Percentiles rank a stretch among this genome's conserved stretches.
Evolutionary conservation across 2,888 invertebrate species (phyloP).

Genomic region (Dryobotodes eremita): DNA sequence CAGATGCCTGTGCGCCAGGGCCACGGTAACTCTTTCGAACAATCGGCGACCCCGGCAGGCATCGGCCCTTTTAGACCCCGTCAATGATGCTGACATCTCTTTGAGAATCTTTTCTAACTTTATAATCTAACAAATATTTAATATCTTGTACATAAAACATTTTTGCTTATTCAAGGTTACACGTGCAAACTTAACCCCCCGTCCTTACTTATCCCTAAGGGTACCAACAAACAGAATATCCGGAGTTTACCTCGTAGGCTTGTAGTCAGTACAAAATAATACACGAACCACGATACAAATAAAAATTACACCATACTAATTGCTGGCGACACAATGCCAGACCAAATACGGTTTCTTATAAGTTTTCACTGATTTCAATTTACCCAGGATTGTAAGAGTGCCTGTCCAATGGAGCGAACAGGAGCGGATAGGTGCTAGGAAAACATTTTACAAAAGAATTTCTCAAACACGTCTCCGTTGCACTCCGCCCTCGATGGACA

Average conservation of each 20-base stretch:
- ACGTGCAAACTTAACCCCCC: background rate
- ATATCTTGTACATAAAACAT: background rate
- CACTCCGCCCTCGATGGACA: background rate
- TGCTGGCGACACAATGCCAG: constrained; percentile 6
- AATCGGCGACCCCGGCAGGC: too few species aligned
- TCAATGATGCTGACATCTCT: too few species aligned
- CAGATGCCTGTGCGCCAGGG: too few species aligned
- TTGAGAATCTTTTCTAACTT: background rate
- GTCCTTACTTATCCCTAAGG: background rate
- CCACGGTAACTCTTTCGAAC: too few species aligned
- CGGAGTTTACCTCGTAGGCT: background rate
- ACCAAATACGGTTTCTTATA: constrained; percentile 51
- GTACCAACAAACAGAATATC: constrained; percentile 21
- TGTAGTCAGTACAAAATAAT: background rate
- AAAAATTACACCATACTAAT: constrained; percentile 33
- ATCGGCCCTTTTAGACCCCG: too few species aligned
- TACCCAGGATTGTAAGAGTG: constrained; percentile 28
- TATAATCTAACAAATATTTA: background rate
- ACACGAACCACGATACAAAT: constrained; percentile 19
- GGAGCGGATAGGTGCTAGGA: background rate
- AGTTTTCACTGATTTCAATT: constrained; percentile 50
- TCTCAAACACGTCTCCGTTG: too few species aligned
- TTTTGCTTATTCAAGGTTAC: background rate
- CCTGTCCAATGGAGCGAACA: background rate
- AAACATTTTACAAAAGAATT: background rate